These are phyloP conservation scores for Diarsia dahlii DNA, from an alignment of 2,888 invertebrate species.

Conservation along the genomic window DNA sequence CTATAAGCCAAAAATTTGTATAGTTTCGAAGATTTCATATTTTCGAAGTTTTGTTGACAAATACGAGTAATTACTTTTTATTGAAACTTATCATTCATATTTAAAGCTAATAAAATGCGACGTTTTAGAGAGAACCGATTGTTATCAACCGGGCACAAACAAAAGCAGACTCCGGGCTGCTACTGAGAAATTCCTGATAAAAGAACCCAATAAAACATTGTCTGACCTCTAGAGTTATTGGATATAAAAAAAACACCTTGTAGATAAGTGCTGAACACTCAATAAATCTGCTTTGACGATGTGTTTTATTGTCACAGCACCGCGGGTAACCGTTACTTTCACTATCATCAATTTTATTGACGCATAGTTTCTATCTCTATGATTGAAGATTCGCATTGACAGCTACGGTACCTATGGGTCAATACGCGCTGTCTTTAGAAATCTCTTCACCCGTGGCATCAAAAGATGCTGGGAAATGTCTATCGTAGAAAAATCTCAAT, in stretches of 20 bases:
- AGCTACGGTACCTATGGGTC: not conserved
- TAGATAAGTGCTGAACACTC: conserved; percentile 5
- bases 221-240: no score
- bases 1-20: no score
- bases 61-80: no score
- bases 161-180: no score
- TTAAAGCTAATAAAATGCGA: no score
- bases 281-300: conserved; percentile 14
- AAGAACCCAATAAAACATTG: no score
- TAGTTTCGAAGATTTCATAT: no score
- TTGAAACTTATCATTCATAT: no score
- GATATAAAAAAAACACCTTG: not conserved
- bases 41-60: no score
- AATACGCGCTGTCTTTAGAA: conserved; percentile 25
- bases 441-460: conserved; percentile 18
- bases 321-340: conserved; percentile 35
- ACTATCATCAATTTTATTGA: conserved; percentile 32
- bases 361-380: conserved; percentile 15
- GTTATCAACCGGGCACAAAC: no score
- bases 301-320: conserved; percentile 23
- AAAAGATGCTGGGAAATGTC: conserved; percentile 7
- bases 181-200: no score
- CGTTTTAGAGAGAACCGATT: no score
- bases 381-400: conserved; percentile 34
- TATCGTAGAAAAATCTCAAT: not conserved